Evolutionary conservation across 2,113 vertebrate genomes (phyloP).

Genomic region (Oreocharis arfaki): DNA sequence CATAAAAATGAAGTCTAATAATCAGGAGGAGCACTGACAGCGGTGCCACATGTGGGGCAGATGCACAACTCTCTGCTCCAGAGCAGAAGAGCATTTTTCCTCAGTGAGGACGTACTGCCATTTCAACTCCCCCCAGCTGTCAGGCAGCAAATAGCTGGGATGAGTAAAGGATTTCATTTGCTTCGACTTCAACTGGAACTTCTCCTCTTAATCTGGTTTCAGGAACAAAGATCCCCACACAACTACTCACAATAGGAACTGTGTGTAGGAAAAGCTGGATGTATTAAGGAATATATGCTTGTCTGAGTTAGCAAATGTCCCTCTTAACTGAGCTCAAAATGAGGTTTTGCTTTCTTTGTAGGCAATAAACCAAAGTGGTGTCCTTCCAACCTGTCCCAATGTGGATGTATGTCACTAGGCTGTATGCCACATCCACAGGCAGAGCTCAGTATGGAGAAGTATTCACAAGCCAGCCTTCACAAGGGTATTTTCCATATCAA

Average conservation of each 20-base stretch:
- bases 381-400: not conserved
- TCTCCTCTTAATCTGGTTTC: not conserved
- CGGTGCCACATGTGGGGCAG: not conserved
- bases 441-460: not conserved
- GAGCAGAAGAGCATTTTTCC: not conserved
- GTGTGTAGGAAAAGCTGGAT: not conserved
- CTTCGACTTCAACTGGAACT: not conserved
- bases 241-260: not conserved
- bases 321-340: not conserved
- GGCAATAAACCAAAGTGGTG: not conserved
- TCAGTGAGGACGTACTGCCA: not conserved
- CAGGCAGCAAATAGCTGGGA: not conserved
- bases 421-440: not conserved
- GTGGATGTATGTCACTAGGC: not conserved
- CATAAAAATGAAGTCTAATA: not conserved
- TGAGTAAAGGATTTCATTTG: not conserved
- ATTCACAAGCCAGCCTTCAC: not conserved
- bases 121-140: not conserved
- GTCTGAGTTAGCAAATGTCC: not conserved
- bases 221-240: not conserved
- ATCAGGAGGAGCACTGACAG: not conserved
- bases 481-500: not conserved
- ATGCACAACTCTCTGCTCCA: not conserved
- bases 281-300: not conserved
- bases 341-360: not conserved